Percentiles rank a stretch among this genome's conserved stretches.
Conservation (phyloP, 2,113 vertebrate genomes). For the Albula goreensis region DNA sequence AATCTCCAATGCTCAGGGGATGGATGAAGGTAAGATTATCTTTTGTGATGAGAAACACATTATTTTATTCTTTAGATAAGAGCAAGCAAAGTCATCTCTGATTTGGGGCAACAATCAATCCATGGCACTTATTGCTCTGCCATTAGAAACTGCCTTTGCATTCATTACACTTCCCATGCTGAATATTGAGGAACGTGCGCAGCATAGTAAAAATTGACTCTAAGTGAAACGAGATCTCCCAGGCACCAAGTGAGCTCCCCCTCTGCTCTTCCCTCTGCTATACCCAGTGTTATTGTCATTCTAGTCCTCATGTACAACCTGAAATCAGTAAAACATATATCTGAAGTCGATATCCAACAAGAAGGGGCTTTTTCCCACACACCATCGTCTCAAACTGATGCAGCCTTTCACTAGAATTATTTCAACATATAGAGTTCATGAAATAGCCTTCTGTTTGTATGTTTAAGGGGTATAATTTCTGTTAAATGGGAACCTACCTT, state of each 20-base stretch:
- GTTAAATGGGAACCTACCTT: too few species aligned
- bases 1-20: slow-evolving; percentile 30
- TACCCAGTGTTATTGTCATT: background rate
- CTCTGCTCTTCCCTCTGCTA: background rate
- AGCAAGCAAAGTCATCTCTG: slow-evolving; percentile 47
- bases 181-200: slow-evolving; percentile 22
- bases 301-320: background rate
- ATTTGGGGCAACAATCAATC: slow-evolving; percentile 48
- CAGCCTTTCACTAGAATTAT: background rate
- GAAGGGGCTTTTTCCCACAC: background rate
- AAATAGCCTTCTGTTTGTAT: too few species aligned
- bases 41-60: slow-evolving; percentile 50
- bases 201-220: slow-evolving; percentile 11
- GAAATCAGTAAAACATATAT: slow-evolving; percentile 1
- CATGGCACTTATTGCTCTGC: slow-evolving; percentile 34
- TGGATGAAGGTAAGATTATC: slow-evolving; percentile 45
- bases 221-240: background rate
- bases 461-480: too few species aligned
- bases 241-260: too few species aligned
- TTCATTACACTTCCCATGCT: slow-evolving; percentile 34
- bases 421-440: background rate
- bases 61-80: slow-evolving; percentile 49
- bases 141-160: slow-evolving; percentile 31
- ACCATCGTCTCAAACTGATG: background rate
- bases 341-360: background rate